Conservation (phyloP, 2,888 invertebrate genomes). For the Conus canariensis region DNA sequence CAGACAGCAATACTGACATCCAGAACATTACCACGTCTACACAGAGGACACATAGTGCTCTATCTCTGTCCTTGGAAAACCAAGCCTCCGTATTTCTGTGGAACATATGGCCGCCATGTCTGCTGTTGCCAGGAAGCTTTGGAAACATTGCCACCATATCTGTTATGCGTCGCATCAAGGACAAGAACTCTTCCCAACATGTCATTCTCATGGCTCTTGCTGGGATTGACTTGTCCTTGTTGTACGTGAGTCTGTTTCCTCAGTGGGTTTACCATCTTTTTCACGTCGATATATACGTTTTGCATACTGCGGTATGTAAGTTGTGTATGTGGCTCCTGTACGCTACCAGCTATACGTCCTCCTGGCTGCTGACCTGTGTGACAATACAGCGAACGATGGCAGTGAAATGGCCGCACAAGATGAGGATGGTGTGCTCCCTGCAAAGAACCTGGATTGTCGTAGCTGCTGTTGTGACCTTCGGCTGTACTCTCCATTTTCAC, state of each 20-base stretch:
- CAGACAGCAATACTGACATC: too few species aligned
- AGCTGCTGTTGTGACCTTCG: background rate
- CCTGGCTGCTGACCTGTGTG: background rate
- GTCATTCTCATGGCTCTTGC: background rate
- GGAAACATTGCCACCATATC: background rate
- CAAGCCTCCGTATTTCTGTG: too few species aligned
- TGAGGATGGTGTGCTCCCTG: background rate
- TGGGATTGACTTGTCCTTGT: background rate
- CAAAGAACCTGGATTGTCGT: slow-evolving; percentile 13
- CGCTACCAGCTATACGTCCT: background rate
- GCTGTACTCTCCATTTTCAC: background rate
- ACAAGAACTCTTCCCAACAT: background rate
- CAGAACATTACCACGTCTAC: too few species aligned
- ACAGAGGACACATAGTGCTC: too few species aligned
- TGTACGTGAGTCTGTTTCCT: background rate
- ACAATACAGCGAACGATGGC: background rate
- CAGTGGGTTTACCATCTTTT: background rate
- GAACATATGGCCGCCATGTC: background rate
- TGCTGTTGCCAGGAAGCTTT: background rate
- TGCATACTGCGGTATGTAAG: background rate
- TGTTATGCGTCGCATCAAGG: slow-evolving; percentile 13
- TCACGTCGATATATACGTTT: background rate
- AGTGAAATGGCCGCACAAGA: background rate
- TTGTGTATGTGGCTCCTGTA: background rate
- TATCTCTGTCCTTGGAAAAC: too few species aligned